phyloP scores from a whole-genome alignment of 1,140 invertebrate species.

The Lordiphosa collinella region DNA sequence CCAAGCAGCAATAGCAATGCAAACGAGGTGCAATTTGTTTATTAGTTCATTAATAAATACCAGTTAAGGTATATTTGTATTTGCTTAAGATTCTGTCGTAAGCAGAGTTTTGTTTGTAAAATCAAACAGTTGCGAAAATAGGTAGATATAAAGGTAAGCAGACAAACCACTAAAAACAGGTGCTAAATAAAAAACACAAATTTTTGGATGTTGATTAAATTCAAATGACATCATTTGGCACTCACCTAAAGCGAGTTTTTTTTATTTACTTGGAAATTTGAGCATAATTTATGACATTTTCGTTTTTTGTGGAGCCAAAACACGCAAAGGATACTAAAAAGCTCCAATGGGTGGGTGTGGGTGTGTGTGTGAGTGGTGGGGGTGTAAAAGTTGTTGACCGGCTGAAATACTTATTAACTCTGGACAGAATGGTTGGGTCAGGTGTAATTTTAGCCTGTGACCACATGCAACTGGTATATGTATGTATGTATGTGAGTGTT shows the following conservation, averaged over 20 bases:
- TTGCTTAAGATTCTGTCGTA: neutral
- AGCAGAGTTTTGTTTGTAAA: neutral
- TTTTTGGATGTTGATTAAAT: slow-evolving; percentile 39
- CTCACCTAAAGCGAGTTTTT: slow-evolving; percentile 20
- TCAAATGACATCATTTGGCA: slow-evolving; percentile 61
- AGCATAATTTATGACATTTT: slow-evolving; percentile 37
- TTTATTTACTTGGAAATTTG: slow-evolving; percentile 62
- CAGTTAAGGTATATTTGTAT: too few species aligned
- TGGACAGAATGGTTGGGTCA: slow-evolving; percentile 36
- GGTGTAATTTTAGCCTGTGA: slow-evolving; percentile 57
- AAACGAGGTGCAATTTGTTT: too few species aligned
- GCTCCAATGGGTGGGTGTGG: slow-evolving; percentile 9
- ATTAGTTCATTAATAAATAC: too few species aligned
- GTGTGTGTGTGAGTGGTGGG: slow-evolving; percentile 1
- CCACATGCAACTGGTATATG: slow-evolving; percentile 61
- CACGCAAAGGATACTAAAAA: slow-evolving; percentile 60
- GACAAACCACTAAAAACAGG: slow-evolving; percentile 1
- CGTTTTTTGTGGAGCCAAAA: slow-evolving; percentile 51
- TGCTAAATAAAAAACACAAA: slow-evolving; percentile 17
- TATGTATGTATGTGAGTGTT: slow-evolving; percentile 8
- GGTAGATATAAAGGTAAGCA: too few species aligned
- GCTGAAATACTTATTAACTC: slow-evolving; percentile 31
- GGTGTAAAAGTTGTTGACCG: slow-evolving; percentile 47
- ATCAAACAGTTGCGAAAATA: too few species aligned
- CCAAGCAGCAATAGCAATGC: too few species aligned